phyloP scores from a whole-genome alignment of 2,888 invertebrate species.

The Caenorhabditis imperialis region DNA sequence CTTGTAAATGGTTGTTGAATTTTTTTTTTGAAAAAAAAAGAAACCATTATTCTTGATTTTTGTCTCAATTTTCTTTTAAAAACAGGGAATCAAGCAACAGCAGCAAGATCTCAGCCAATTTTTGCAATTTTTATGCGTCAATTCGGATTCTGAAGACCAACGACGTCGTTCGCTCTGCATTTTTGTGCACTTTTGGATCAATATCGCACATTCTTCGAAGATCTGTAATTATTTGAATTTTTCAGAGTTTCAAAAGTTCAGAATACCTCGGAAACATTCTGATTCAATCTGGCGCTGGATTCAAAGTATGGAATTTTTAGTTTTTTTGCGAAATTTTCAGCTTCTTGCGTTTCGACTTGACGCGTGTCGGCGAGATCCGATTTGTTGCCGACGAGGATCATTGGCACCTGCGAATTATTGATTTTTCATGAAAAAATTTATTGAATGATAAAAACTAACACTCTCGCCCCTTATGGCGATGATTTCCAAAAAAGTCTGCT shows the following conservation, averaged over 20 bases:
- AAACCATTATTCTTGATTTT: too few species aligned
- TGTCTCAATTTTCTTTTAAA: constrained; percentile 37
- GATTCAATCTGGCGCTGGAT: constrained; percentile 99
- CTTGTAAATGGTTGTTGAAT: too few species aligned
- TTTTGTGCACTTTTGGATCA: constrained; percentile 36
- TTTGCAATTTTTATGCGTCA: constrained; percentile 37
- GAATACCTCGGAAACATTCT: constrained; percentile 94
- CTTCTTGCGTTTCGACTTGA: constrained; percentile 94
- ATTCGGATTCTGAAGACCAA: constrained; percentile 50
- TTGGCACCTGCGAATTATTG: constrained; percentile 82
- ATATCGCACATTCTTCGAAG: constrained; percentile 50
- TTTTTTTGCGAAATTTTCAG: constrained; percentile 78
- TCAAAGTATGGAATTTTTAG: constrained; percentile 95
- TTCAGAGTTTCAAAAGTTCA: not conserved
- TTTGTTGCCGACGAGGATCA: constrained; percentile 99
- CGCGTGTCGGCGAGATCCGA: constrained; percentile 98
- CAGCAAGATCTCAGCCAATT: constrained; percentile 44
- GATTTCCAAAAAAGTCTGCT: constrained; percentile 82
- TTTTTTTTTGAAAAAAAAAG: too few species aligned
- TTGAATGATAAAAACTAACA: too few species aligned
- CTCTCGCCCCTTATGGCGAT: constrained; percentile 18
- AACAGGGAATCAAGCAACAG: constrained; percentile 48
- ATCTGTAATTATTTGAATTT: constrained; percentile 11
- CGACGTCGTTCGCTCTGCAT: constrained; percentile 17
- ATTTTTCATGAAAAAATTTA: not conserved